Conservation (phyloP, 2,888 invertebrate genomes). For the Cataglyphis rosenhaueri region DNA sequence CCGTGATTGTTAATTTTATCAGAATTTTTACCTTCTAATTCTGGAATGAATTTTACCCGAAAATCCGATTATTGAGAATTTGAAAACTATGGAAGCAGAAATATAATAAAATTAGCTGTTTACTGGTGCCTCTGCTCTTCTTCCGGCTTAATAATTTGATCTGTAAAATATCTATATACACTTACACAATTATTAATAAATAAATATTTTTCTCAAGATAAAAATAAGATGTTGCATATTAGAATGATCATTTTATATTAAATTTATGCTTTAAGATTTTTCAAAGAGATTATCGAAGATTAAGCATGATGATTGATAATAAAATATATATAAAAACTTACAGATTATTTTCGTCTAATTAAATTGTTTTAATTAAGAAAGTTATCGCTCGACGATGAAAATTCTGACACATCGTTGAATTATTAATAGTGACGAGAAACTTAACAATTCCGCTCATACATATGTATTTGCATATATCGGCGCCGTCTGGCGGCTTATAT, state of each 20-base stretch:
- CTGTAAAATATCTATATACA: conserved; percentile 23
- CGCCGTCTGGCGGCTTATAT: conserved; percentile 9
- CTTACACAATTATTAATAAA: conserved; percentile 2
- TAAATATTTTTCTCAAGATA: background rate
- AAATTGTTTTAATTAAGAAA: conserved; percentile 7
- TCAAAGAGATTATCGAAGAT: background rate
- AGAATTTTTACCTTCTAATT: conserved; percentile 53
- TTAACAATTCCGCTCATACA: background rate
- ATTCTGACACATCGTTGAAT: background rate
- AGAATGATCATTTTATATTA: background rate
- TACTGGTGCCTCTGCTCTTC: conserved; percentile 62
- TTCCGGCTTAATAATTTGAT: conserved; percentile 49
- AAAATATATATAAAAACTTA: background rate
- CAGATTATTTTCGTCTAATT: background rate
- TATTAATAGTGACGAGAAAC: background rate
- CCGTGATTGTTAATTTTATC: conserved; percentile 57
- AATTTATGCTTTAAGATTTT: background rate
- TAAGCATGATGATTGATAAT: background rate
- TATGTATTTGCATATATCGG: background rate
- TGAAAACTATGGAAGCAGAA: conserved; percentile 69
- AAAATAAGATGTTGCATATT: background rate
- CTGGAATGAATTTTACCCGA: conserved; percentile 61
- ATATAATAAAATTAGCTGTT: conserved; percentile 77
- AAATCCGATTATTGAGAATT: conserved; percentile 78
- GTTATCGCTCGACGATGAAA: background rate